Evolutionary conservation across 1,140 invertebrate species (phyloP).

Genomic region (Drosophila auraria): DNA sequence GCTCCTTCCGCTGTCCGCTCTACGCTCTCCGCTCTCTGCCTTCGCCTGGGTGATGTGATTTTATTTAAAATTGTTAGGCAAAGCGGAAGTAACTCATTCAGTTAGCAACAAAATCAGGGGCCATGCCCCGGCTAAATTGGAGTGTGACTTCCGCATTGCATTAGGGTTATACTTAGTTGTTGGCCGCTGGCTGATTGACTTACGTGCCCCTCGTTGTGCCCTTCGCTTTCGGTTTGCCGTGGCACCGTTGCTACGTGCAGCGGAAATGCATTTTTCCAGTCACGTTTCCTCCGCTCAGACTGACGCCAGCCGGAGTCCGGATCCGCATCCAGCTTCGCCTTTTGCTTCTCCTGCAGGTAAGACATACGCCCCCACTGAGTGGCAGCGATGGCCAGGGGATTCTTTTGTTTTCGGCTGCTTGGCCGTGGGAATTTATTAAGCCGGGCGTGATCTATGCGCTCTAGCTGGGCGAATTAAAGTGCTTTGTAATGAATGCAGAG

Average conservation of each 20-base stretch:
- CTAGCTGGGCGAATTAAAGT: slow-evolving; percentile 65
- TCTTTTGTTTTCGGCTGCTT: slow-evolving; percentile 52
- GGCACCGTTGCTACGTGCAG: slow-evolving; percentile 66
- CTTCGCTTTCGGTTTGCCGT: slow-evolving; percentile 66
- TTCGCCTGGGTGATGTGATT: slow-evolving; percentile 54
- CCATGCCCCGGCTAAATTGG: slow-evolving; percentile 63
- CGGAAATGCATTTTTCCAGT: slow-evolving; percentile 82
- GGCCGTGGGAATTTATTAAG: slow-evolving; percentile 72
- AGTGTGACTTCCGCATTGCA: slow-evolving; percentile 82
- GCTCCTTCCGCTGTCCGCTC: neutral
- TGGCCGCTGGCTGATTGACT: slow-evolving; percentile 73
- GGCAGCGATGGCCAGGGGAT: slow-evolving; percentile 49
- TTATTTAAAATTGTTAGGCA: slow-evolving; percentile 79
- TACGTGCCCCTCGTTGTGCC: slow-evolving; percentile 74
- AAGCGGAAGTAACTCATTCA: slow-evolving; percentile 81
- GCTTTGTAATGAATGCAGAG: slow-evolving; percentile 73
- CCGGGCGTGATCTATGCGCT: slow-evolving; percentile 70
- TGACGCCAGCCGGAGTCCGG: slow-evolving; percentile 19
- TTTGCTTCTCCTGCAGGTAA: slow-evolving; percentile 50
- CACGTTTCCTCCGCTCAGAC: slow-evolving; percentile 61
- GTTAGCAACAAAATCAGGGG: slow-evolving; percentile 78
- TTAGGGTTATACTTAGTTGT: slow-evolving; percentile 72
- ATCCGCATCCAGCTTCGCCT: slow-evolving; percentile 14
- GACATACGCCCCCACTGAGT: slow-evolving; percentile 57
- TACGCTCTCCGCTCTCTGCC: neutral